Percentiles rank a stretch among this genome's conserved stretches.
These are phyloP conservation scores for Gambusia affinis DNA, from an alignment of 2,113 vertebrate genomes.

Conservation along the genomic window DNA sequence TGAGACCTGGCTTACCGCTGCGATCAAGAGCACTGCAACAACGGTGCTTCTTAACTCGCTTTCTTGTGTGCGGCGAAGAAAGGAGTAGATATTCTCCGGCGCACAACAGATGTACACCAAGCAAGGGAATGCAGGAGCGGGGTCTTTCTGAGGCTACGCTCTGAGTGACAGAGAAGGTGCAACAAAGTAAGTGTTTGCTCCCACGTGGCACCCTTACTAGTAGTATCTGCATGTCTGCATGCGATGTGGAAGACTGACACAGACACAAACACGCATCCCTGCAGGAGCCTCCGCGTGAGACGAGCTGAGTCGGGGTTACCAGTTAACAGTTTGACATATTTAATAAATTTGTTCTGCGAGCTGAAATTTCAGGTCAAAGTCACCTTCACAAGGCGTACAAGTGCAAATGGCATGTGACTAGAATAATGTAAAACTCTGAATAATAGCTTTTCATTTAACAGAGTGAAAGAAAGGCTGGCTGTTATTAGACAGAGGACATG, in stretches of 20 bases:
- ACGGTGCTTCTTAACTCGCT: conserved; percentile 21
- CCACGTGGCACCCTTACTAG: conserved; percentile 27
- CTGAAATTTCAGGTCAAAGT: conserved; percentile 45
- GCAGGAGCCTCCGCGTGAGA: conserved; percentile 12
- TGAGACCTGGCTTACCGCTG: conserved; percentile 41
- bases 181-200: conserved; percentile 50
- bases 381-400: conserved; percentile 43
- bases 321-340: conserved; percentile 47
- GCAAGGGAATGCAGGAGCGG: conserved; percentile 27
- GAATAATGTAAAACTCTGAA: conserved; percentile 42
- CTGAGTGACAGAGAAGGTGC: conserved; percentile 52
- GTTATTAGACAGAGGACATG: conserved; percentile 43
- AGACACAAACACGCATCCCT: conserved; percentile 6
- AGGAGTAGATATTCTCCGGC: conserved; percentile 39
- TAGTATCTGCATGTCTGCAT: conserved; percentile 15
- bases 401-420: conserved; percentile 27
- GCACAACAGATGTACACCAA: conserved; percentile 15
- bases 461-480: conserved; percentile 14
- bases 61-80: conserved; percentile 31
- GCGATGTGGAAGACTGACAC: not conserved
- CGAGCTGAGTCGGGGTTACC: conserved; percentile 22
- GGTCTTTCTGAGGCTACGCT: conserved; percentile 52
- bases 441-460: conserved; percentile 44
- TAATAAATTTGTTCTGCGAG: conserved; percentile 43
- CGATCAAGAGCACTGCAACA: conserved; percentile 12